These are phyloP conservation scores for Anastrepha obliqua DNA, from an alignment of 1,140 invertebrate species.

Conservation along the genomic window DNA sequence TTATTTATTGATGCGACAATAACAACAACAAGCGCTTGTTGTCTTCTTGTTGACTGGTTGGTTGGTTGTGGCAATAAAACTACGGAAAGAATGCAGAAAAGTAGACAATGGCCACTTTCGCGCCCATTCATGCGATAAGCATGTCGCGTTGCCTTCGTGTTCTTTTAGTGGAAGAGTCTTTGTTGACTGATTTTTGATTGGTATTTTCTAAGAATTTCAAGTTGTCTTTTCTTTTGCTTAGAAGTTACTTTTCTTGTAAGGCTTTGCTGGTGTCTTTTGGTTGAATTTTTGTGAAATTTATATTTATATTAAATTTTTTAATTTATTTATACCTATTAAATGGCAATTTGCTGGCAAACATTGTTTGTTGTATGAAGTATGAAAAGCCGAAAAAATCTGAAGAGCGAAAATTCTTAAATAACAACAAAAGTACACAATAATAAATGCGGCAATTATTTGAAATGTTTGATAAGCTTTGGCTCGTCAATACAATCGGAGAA, in stretches of 20 bases:
- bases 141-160: too few relatives aligned
- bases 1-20: conserved; percentile 50
- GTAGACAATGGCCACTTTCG: neutral
- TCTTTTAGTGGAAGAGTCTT: too few relatives aligned
- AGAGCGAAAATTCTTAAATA: neutral
- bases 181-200: too few relatives aligned
- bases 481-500: neutral
- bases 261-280: too few relatives aligned
- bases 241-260: too few relatives aligned
- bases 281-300: neutral
- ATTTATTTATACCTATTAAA: neutral
- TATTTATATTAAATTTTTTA: conserved; percentile 1
- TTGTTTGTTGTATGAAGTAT: neutral
- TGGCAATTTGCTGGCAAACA: conserved; percentile 19
- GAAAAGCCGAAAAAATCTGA: neutral
- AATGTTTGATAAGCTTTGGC: conserved; percentile 26
- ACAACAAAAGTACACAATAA: neutral
- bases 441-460: conserved; percentile 11
- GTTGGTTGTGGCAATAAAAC: too few relatives aligned
- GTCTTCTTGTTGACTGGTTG: too few relatives aligned
- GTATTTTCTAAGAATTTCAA: too few relatives aligned
- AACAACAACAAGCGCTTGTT: neutral
- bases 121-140: neutral
- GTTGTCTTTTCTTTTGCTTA: too few relatives aligned
- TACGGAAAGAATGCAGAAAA: neutral